Percentiles rank a stretch among this genome's conserved stretches.
Evolutionary conservation across 2,888 invertebrate species (phyloP).

Genomic region (Drosophila longiperda): DNA sequence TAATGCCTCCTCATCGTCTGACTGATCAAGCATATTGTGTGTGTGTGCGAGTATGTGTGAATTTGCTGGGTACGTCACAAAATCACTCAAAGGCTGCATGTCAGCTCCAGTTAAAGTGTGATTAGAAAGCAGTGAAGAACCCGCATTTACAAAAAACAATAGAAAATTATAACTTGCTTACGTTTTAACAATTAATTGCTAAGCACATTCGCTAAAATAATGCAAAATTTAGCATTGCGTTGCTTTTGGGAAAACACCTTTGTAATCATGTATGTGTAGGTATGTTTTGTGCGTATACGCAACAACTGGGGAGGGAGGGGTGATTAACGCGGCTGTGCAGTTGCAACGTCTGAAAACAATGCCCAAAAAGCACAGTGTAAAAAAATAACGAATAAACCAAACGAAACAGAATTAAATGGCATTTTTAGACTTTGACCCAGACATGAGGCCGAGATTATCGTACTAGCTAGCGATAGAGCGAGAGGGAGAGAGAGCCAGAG

Average conservation of each 20-base stretch:
- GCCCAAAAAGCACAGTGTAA: slow-evolving; percentile 15
- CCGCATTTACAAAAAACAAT: neutral
- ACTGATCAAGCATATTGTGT: slow-evolving; percentile 1
- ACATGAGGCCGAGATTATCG: slow-evolving; percentile 68
- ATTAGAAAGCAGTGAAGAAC: slow-evolving; percentile 26
- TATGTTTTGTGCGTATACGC: slow-evolving; percentile 50
- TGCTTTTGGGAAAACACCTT: slow-evolving; percentile 19
- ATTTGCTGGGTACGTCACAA: slow-evolving; percentile 43
- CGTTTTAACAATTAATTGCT: neutral
- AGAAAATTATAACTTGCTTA: neutral
- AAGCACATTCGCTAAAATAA: slow-evolving; percentile 5
- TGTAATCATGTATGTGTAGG: slow-evolving; percentile 14
- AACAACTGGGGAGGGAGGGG: slow-evolving; percentile 17
- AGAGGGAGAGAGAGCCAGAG: slow-evolving; percentile 18
- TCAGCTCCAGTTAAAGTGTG: slow-evolving; percentile 28
- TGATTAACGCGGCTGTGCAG: slow-evolving; percentile 29
- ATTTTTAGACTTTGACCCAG: slow-evolving; percentile 76
- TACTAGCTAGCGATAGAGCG: slow-evolving; percentile 13
- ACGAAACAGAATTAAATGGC: slow-evolving; percentile 51
- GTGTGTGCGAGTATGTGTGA: neutral
- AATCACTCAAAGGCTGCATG: slow-evolving; percentile 71
- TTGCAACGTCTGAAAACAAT: slow-evolving; percentile 28
- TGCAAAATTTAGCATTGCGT: neutral
- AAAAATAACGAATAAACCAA: slow-evolving; percentile 36
- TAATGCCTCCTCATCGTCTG: neutral